These are phyloP conservation scores for Ophiodon elongatus DNA, from an alignment of 2,113 vertebrate species.

Conservation along the genomic window DNA sequence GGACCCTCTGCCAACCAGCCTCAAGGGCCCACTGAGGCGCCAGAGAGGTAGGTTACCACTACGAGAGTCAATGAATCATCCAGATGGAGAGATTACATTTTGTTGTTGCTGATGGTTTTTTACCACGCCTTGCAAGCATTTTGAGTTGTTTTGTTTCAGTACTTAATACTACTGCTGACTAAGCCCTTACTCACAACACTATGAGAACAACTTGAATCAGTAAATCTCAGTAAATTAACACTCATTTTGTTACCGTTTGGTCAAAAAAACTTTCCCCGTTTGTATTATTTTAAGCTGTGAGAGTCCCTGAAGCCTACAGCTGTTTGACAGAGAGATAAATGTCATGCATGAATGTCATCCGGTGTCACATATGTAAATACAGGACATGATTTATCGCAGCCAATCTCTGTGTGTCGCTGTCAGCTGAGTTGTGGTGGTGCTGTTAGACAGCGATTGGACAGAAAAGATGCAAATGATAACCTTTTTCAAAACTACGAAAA, in stretches of 20 bases:
- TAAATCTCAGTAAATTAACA: not conserved
- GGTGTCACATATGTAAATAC: not conserved
- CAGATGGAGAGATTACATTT: not conserved
- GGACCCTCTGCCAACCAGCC: slow-evolving; percentile 79
- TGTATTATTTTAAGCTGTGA: not conserved
- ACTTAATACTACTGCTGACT: too few species aligned
- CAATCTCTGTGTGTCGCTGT: too few species aligned
- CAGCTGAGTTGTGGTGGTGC: not conserved
- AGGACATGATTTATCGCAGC: not conserved
- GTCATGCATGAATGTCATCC: not conserved
- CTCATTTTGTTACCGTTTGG: not conserved
- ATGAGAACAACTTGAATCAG: not conserved
- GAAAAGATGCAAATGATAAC: not conserved
- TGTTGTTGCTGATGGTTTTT: not conserved
- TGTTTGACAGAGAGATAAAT: not conserved
- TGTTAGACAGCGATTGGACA: not conserved
- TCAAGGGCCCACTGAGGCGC: slow-evolving; percentile 87
- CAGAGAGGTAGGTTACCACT: slow-evolving; percentile 88
- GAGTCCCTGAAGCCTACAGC: not conserved
- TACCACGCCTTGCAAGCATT: not conserved
- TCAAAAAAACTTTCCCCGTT: not conserved
- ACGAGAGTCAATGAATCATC: not conserved
- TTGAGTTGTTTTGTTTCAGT: not conserved
- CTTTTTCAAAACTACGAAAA: not conserved
- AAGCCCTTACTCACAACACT: not conserved